phyloP scores from a whole-genome alignment of 1,140 invertebrate species.

The Medauroidea extradentata region DNA sequence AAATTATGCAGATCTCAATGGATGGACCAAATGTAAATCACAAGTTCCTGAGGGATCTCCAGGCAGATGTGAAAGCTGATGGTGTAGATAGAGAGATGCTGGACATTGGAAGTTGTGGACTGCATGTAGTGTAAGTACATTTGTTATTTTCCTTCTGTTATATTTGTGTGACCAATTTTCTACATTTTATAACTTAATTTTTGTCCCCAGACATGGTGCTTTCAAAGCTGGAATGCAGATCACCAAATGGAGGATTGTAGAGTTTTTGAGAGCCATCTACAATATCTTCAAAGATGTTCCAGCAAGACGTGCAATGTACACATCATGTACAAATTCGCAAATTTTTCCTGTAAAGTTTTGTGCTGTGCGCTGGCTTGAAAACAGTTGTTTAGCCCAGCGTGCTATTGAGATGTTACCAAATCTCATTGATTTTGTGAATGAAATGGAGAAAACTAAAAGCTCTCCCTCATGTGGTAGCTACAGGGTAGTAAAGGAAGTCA shows the following conservation, averaged over 20 bases:
- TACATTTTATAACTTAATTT: too few relatives aligned
- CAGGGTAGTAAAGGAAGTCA: slow-evolving; percentile 6
- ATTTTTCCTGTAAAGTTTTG: slow-evolving; percentile 19
- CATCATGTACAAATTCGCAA: slow-evolving; percentile 4
- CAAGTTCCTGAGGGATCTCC: slow-evolving; percentile 12
- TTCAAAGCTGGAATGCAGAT: slow-evolving; percentile 15
- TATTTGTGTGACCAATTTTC: too few relatives aligned
- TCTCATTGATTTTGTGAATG: slow-evolving; percentile 8
- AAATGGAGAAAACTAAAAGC: slow-evolving; percentile 7
- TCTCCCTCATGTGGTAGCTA: slow-evolving; percentile 19
- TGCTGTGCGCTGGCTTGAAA: slow-evolving; percentile 17
- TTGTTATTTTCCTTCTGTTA: too few relatives aligned
- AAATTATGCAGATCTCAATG: slow-evolving; percentile 25
- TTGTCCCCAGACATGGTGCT: not conserved
- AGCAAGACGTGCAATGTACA: slow-evolving; percentile 13
- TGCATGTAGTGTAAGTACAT: slow-evolving; percentile 12
- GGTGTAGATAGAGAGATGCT: not conserved
- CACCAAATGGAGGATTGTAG: slow-evolving; percentile 6
- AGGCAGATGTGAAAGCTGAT: not conserved
- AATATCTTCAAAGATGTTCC: slow-evolving; percentile 14
- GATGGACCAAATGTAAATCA: slow-evolving; percentile 19
- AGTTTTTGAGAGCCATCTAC: slow-evolving; percentile 12
- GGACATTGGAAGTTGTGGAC: slow-evolving; percentile 17
- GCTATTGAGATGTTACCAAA: slow-evolving; percentile 9
- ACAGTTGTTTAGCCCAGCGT: slow-evolving; percentile 10